phyloP scores from a whole-genome alignment of 2,888 invertebrate species.

The Beris chalybata region DNA sequence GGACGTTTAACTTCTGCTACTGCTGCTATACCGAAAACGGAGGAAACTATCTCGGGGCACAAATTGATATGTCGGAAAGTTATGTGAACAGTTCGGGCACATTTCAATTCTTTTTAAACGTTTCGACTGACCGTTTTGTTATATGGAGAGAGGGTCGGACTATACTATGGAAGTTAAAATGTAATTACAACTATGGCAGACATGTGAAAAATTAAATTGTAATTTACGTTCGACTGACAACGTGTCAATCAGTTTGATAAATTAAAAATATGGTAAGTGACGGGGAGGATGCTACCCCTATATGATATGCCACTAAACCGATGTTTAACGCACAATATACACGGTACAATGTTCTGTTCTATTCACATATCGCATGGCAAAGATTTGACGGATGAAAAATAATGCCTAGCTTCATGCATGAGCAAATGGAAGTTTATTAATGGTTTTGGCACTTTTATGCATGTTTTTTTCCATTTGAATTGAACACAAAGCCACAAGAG shows the following conservation, averaged over 20 bases:
- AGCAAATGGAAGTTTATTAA: constrained; percentile 2
- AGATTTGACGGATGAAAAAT: constrained; percentile 12
- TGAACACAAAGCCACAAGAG: too few relatives aligned
- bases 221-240: constrained; percentile 33
- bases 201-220: constrained; percentile 35
- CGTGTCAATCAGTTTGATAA: constrained; percentile 38
- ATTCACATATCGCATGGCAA: constrained; percentile 14
- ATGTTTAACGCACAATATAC: constrained; percentile 12
- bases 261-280: constrained; percentile 32
- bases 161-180: constrained; percentile 20
- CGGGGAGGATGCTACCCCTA: background rate
- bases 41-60: constrained; percentile 1
- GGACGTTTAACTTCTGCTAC: background rate
- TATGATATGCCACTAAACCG: background rate
- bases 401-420: background rate
- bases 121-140: constrained; percentile 6
- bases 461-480: too few relatives aligned
- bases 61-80: constrained; percentile 34
- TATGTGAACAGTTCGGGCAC: constrained; percentile 24
- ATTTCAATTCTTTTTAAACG: constrained; percentile 35
- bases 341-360: constrained; percentile 17
- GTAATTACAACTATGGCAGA: constrained; percentile 36
- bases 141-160: background rate
- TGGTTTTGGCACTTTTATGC: background rate
- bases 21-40: background rate